phyloP scores from a whole-genome alignment of 2,113 vertebrate species.

The Neofelis nebulosa region DNA sequence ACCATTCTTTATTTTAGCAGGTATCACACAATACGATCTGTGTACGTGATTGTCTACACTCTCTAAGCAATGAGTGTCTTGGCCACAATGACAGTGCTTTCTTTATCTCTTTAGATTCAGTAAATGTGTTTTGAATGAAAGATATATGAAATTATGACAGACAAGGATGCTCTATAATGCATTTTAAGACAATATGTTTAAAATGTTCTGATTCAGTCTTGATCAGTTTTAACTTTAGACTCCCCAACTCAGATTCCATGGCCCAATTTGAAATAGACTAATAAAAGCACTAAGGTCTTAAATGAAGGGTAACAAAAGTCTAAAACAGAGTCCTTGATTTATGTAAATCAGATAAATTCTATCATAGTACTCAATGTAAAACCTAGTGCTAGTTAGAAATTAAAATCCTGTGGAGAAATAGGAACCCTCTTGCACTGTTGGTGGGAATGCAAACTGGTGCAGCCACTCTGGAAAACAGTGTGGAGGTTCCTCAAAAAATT shows the following conservation, averaged over 20 bases:
- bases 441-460: no score
- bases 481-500: no score
- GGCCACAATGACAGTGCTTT: neutral
- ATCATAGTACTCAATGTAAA: neutral
- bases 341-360: constrained; percentile 4
- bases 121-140: neutral
- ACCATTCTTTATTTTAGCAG: neutral
- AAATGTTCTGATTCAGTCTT: neutral
- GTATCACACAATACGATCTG: neutral
- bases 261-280: neutral
- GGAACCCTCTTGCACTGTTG: no score
- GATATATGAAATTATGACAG: neutral
- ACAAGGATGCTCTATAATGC: neutral
- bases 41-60: neutral
- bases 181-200: neutral
- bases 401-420: neutral
- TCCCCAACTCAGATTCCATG: neutral
- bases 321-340: neutral
- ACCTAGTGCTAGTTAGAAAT: neutral
- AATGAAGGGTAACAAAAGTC: neutral
- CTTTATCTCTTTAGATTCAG: neutral
- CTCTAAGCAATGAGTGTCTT: neutral
- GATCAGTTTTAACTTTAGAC: neutral
- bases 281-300: neutral
- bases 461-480: no score